A percentile compares a stretch with the other conserved stretches of the same genome.
Conservation (phyloP, 2,113 vertebrate species). For the Colaptes auratus region DNA sequence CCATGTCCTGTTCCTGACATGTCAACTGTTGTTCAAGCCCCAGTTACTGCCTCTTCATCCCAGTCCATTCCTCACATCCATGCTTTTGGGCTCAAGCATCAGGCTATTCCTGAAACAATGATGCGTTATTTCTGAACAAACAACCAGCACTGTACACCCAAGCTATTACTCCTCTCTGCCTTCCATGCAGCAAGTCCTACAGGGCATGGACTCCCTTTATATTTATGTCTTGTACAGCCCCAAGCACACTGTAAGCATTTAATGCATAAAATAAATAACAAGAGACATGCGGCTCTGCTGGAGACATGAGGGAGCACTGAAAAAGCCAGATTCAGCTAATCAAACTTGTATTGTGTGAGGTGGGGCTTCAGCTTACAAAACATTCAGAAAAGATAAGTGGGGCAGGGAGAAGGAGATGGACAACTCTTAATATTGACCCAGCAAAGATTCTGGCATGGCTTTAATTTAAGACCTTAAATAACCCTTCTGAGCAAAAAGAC, state of each 20-base stretch:
- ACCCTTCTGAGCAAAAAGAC: background rate
- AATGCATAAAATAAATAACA: conserved; percentile 64
- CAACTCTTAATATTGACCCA: background rate
- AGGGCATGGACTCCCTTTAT: conserved; percentile 29
- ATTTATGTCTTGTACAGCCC: conserved; percentile 56
- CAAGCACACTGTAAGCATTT: conserved; percentile 54
- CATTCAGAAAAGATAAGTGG: background rate
- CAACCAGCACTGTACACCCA: background rate
- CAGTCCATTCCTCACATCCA: background rate
- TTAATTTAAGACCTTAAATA: background rate
- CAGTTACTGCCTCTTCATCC: background rate
- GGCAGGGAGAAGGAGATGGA: background rate
- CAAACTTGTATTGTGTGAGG: background rate
- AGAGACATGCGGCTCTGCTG: conserved; percentile 29
- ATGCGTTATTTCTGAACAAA: background rate
- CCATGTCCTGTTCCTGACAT: background rate
- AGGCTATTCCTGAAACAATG: background rate
- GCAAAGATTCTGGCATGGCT: background rate
- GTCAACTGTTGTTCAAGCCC: background rate
- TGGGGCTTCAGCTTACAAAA: conserved; percentile 6
- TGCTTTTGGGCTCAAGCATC: background rate
- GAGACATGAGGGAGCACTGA: conserved; percentile 1
- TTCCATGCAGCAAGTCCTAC: background rate
- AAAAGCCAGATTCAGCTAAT: conserved; percentile 8
- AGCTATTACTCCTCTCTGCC: conserved; percentile 6